These are phyloP conservation scores for Indicator indicator DNA, from an alignment of 2,113 vertebrate genomes.

Conservation along the genomic window DNA sequence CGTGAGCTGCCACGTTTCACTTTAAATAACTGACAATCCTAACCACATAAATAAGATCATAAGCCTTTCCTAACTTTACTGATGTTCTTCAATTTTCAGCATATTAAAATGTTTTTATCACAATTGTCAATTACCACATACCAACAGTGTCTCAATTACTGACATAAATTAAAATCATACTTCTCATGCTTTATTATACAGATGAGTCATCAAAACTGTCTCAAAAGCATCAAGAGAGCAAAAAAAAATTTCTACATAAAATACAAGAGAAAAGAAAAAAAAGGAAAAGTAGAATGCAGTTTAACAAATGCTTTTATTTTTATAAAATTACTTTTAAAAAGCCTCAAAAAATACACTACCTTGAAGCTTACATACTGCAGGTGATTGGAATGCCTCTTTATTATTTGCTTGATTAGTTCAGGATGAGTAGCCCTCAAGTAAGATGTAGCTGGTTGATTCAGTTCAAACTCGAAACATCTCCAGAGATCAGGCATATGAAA, in stretches of 20 bases:
- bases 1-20: background rate
- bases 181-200: background rate
- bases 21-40: background rate
- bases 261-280: background rate
- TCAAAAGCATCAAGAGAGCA: background rate
- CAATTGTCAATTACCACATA: background rate
- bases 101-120: background rate
- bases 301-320: background rate
- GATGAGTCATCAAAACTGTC: background rate
- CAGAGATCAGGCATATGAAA: slow-evolving; percentile 98
- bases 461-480: slow-evolving; percentile 97
- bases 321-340: background rate
- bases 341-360: slow-evolving; percentile 73
- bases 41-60: background rate
- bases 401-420: slow-evolving; percentile 96
- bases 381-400: slow-evolving; percentile 95
- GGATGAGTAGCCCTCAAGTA: slow-evolving; percentile 96
- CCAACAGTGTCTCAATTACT: background rate
- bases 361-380: slow-evolving; percentile 98
- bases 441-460: slow-evolving; percentile 93
- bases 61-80: background rate
- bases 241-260: background rate
- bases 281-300: background rate
- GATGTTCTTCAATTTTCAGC: background rate
- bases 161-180: background rate